Percentiles rank a stretch among this genome's conserved stretches.
Conservation (phyloP, 2,797 vertebrate genomes). For the Tachyglossus aculeatus region DNA sequence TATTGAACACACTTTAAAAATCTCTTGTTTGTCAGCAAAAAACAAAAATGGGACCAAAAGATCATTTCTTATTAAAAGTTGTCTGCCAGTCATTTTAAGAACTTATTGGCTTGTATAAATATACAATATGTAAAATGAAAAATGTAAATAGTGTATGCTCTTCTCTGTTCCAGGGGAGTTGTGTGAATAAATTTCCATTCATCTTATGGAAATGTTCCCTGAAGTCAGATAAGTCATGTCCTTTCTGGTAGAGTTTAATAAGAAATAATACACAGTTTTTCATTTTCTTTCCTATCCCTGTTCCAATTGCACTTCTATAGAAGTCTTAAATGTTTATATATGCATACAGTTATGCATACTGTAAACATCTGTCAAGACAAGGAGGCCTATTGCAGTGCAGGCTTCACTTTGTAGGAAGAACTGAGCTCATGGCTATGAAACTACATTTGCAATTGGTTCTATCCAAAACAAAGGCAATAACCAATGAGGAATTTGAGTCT, state of each 20-base stretch:
- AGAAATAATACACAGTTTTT: constrained; percentile 33
- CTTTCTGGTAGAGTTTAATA: constrained; percentile 27
- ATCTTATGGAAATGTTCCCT: constrained; percentile 17
- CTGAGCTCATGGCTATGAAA: constrained; percentile 11
- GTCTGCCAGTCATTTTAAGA: constrained; percentile 10
- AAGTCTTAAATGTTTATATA: constrained; percentile 34
- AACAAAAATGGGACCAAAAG: constrained; percentile 28
- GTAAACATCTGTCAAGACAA: constrained; percentile 32
- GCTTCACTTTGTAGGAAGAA: constrained; percentile 28
- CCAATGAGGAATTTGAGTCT: constrained; percentile 7
- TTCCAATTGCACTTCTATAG: not conserved
- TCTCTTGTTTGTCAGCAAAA: not conserved
- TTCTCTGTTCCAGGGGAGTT: constrained; percentile 28
- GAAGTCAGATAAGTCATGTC: constrained; percentile 30
- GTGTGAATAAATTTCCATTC: constrained; percentile 57
- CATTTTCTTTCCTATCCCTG: constrained; percentile 4
- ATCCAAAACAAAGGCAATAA: constrained; percentile 20
- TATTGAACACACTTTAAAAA: too few relatives aligned
- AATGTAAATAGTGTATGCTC: constrained; percentile 39
- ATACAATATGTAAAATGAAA: constrained; percentile 34
- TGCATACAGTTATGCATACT: constrained; percentile 23
- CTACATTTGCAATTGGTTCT: constrained; percentile 21
- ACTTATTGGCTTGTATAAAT: constrained; percentile 14
- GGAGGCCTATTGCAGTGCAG: not conserved
- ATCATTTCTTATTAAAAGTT: constrained; percentile 22